These are phyloP conservation scores for Mus caroli DNA, from an alignment of 2,797 vertebrate genomes.

Conservation along the genomic window DNA sequence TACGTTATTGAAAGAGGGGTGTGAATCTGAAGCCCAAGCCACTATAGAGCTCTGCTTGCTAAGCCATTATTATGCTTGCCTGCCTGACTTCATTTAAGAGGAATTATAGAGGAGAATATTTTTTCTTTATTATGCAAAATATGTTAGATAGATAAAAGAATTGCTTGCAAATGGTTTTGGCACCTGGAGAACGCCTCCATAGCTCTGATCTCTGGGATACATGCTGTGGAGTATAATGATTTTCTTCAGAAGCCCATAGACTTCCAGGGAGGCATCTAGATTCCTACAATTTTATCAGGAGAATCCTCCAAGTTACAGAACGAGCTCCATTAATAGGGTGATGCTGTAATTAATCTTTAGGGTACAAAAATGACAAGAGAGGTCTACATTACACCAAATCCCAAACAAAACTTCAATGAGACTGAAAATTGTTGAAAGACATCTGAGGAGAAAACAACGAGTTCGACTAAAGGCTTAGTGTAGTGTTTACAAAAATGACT, in stretches of 20 bases:
- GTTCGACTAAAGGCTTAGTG: not conserved
- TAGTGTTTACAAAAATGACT: not conserved
- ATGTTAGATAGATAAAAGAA: not conserved
- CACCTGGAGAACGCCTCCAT: not conserved
- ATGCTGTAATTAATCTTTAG: not conserved
- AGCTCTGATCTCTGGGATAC: not conserved
- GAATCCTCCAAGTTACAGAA: not conserved
- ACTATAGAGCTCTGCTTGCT: not conserved
- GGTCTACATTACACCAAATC: not conserved
- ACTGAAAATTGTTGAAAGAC: not conserved
- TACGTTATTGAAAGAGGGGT: not conserved
- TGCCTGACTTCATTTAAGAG: not conserved
- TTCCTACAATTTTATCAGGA: not conserved
- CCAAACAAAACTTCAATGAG: not conserved
- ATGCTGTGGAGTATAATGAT: accelerated
- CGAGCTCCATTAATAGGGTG: not conserved
- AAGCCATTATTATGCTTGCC: not conserved
- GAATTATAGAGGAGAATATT: not conserved
- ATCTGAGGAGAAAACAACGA: not conserved
- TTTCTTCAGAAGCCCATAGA: not conserved
- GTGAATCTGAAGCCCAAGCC: not conserved
- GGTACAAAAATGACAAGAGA: too few relatives aligned
- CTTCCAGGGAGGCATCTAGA: not conserved
- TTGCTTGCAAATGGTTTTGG: not conserved
- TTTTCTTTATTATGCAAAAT: not conserved